These are phyloP conservation scores for Thrips palmi DNA, from an alignment of 1,140 invertebrate species.

Conservation along the genomic window DNA sequence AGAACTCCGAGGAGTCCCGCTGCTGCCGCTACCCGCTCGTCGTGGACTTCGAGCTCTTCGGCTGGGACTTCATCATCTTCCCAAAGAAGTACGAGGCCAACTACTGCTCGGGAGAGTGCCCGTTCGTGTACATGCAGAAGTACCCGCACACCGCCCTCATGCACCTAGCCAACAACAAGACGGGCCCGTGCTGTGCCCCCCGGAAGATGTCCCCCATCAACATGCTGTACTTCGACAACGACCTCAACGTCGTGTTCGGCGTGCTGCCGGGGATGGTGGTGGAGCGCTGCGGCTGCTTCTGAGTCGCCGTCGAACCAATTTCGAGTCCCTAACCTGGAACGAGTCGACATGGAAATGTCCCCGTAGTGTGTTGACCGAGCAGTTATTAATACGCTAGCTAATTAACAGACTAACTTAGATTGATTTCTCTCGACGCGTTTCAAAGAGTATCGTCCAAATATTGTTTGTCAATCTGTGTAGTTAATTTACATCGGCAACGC, in stretches of 20 bases:
- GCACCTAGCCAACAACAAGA: slow-evolving; percentile 47
- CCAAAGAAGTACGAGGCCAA: slow-evolving; percentile 90
- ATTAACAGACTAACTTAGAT: too few relatives aligned
- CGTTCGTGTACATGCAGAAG: slow-evolving; percentile 70
- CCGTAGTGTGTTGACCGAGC: too few relatives aligned
- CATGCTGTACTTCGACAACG: slow-evolving; percentile 83
- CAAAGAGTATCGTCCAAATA: too few relatives aligned
- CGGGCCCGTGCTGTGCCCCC: slow-evolving; percentile 77
- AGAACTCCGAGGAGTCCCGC: slow-evolving; percentile 52
- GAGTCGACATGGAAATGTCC: too few relatives aligned
- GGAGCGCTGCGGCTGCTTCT: slow-evolving; percentile 80
- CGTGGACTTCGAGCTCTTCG: slow-evolving; percentile 91
- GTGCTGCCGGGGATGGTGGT: slow-evolving; percentile 84
- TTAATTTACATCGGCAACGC: too few relatives aligned
- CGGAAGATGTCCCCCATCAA: slow-evolving; percentile 74
- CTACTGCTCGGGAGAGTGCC: slow-evolving; percentile 91
- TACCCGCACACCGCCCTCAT: slow-evolving; percentile 89
- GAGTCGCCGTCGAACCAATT: too few relatives aligned
- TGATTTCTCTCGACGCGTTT: too few relatives aligned
- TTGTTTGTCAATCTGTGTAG: too few relatives aligned
- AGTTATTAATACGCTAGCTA: too few relatives aligned
- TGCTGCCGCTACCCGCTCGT: slow-evolving; percentile 83
- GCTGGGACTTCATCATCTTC: slow-evolving; percentile 97
- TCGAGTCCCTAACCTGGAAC: too few relatives aligned
- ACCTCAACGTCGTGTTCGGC: slow-evolving; percentile 73